Percentiles rank a stretch among this genome's conserved stretches.
These are phyloP conservation scores for Podargus strigoides DNA, from an alignment of 2,797 vertebrate genomes.

Conservation along the genomic window DNA sequence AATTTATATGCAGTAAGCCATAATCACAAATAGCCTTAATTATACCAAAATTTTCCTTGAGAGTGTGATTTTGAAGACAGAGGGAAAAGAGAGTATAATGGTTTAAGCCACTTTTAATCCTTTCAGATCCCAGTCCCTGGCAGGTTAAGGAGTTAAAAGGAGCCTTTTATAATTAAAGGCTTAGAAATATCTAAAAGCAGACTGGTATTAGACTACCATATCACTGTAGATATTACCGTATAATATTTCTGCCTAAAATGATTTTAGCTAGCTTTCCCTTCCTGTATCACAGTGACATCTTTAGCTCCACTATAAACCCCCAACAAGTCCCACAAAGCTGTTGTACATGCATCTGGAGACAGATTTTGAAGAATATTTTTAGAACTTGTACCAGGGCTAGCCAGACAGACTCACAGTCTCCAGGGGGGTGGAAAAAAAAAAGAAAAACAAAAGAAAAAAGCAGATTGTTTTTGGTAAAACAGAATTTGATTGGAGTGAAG, in stretches of 20 bases:
- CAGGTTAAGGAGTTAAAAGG: background rate
- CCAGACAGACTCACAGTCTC: background rate
- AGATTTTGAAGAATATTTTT: background rate
- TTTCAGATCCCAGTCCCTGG: background rate
- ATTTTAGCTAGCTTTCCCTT: background rate
- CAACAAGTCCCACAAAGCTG: background rate
- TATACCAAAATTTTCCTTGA: background rate
- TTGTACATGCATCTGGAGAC: background rate
- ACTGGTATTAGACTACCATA: background rate
- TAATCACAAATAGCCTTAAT: background rate
- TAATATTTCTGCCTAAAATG: background rate
- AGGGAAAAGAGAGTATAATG: background rate
- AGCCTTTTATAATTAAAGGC: background rate
- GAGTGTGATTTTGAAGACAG: background rate
- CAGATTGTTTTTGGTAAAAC: background rate
- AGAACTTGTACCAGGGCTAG: background rate
- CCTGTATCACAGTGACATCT: background rate
- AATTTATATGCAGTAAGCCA: background rate
- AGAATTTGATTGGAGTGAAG: background rate
- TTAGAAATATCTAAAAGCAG: background rate
- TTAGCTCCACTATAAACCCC: background rate
- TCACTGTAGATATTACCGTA: background rate
- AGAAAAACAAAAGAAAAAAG: background rate
- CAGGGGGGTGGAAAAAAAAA: accelerated
- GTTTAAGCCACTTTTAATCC: background rate